A percentile compares a stretch with the other conserved stretches of the same genome.
Evolutionary conservation across 1,140 invertebrate genomes (phyloP).

Genomic region (Trachymyrmex cornetzi): DNA sequence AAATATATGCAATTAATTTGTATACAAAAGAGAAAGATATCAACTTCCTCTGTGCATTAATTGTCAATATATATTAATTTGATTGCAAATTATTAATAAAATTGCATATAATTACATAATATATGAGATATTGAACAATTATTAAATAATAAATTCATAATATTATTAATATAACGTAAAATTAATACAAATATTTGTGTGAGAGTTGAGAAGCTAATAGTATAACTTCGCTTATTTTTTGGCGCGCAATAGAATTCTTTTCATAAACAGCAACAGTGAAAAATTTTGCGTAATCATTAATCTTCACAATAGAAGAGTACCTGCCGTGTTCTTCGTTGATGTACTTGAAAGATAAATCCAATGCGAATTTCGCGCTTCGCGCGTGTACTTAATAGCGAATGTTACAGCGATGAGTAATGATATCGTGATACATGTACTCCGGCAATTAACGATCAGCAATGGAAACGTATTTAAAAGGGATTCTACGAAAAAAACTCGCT

Average conservation of each 20-base stretch:
- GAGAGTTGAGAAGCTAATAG: background rate
- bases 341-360: conserved; percentile 58
- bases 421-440: background rate
- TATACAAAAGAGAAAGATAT: background rate
- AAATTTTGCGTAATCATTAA: conserved; percentile 3
- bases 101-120: background rate
- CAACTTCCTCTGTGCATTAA: background rate
- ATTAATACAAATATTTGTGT: background rate
- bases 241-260: background rate
- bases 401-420: conserved; percentile 30
- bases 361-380: conserved; percentile 33
- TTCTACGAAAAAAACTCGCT: background rate
- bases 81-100: background rate
- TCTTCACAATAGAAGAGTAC: background rate
- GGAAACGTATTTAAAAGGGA: background rate
- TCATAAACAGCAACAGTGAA: background rate
- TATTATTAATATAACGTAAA: background rate
- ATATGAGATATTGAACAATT: background rate
- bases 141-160: background rate
- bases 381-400: background rate
- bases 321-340: conserved; percentile 12
- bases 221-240: background rate
- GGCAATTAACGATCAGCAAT: background rate
- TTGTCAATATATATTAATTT: background rate
- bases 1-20: background rate